Base-by-base conservation (phyloP, 2,888 invertebrate species). In the Cryptus armator region DNA sequence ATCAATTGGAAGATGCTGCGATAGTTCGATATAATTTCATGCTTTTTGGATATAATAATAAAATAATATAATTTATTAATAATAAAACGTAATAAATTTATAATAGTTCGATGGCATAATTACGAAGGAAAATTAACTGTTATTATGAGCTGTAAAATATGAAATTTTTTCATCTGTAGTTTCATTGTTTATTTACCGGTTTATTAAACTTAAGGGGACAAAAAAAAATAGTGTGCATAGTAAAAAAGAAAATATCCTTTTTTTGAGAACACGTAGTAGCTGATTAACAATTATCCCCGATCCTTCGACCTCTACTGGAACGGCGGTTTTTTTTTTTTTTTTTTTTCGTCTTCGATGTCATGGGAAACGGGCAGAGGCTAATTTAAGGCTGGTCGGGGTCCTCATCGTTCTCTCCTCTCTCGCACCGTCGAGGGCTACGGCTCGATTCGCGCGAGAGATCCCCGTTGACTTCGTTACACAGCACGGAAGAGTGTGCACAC, bases 361-460 rank as follows among this genome's bases (percentile, higher is more conserved):
- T 85, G 83, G 46, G 74, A 74, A 71, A 71, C 46, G 85, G 85
- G 86, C 85, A 86, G 82, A 88, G 85, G 86, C 79, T 86, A 84
- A 87, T 88, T 80, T 79, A 74, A 53, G 75, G 66, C 66, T 79
- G 70, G 77, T 81, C 81, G 81, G 86, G 79, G 37, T 68, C 75
- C 78, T 78, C 66, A 29, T 59, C 44, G 70, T 68, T 74, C 77
- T 75, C 74, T 67, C 70, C 64, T 46, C 75, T 51, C 78, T 83
- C 64, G 67, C 76, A 43, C 82, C 79, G 75, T 56, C 72, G 67
- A 68, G 78, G 71, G 72, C 66, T 68, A 70, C 48, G 67, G 76
- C 76, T 79, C 81, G 79, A 84, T 84, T 86, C 67, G 71, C 79
- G 72, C 59, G 71, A 76, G 68, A 84, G 81, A 76, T 76, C 77